Conservation (phyloP, 2,888 invertebrate species). For the Pollenia angustigena region DNA sequence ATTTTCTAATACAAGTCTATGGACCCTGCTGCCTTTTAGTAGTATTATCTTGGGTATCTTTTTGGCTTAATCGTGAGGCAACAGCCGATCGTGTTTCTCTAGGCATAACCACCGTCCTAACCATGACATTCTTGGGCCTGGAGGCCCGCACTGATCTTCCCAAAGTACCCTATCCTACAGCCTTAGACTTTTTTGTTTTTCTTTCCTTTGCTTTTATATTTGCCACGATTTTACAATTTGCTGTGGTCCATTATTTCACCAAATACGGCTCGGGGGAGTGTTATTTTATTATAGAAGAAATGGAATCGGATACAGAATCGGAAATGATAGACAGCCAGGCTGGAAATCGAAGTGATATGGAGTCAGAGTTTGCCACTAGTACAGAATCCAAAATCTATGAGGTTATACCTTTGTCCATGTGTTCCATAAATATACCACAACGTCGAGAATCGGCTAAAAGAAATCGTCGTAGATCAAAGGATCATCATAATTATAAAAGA, state of each 20-base stretch:
- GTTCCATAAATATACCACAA: constrained; percentile 85
- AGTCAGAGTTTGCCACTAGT: constrained; percentile 81
- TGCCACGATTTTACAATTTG: constrained; percentile 92
- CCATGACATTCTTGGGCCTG: constrained; percentile 92
- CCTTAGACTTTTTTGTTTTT: constrained; percentile 93
- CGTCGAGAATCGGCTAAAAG: constrained; percentile 81
- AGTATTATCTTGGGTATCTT: constrained; percentile 94
- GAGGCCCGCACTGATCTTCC: constrained; percentile 92
- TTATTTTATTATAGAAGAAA: constrained; percentile 88
- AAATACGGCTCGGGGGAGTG: constrained; percentile 92
- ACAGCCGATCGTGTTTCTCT: constrained; percentile 92
- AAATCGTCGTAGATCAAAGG: constrained; percentile 85
- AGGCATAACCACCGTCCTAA: constrained; percentile 93
- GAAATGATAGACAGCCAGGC: constrained; percentile 82
- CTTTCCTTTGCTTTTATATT: constrained; percentile 92
- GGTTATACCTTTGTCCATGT: constrained; percentile 88
- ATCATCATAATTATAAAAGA: constrained; percentile 13
- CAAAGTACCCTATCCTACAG: constrained; percentile 94
- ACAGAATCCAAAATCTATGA: constrained; percentile 85
- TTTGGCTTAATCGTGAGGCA: constrained; percentile 93
- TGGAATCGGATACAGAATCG: constrained; percentile 86
- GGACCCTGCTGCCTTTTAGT: constrained; percentile 93
- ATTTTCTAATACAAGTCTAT: constrained; percentile 94
- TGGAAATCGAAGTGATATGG: constrained; percentile 72
- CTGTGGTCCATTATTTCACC: constrained; percentile 94